phyloP scores from a whole-genome alignment of 1,140 invertebrate species.

The Anastatus disparis region DNA sequence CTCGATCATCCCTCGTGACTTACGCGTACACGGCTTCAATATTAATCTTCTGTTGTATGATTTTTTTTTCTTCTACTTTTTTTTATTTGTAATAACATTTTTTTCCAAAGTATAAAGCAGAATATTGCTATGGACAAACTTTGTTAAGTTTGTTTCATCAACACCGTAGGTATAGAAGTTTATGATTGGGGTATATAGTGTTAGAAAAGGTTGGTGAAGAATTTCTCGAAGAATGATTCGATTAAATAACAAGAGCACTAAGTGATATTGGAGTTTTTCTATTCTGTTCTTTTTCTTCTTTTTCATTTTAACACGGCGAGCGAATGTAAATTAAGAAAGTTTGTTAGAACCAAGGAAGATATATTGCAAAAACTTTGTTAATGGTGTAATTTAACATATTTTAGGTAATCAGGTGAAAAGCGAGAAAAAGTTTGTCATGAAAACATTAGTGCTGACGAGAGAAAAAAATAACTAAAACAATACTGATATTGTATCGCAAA shows the following conservation, averaged over 20 bases:
- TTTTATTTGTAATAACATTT: too few species aligned
- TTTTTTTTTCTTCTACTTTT: too few species aligned
- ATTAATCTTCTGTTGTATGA: too few species aligned
- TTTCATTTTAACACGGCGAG: background rate
- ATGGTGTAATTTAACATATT: background rate
- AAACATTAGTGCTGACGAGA: too few species aligned
- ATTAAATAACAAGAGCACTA: background rate
- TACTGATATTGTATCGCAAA: too few species aligned
- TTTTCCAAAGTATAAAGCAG: too few species aligned
- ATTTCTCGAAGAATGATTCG: slow-evolving; percentile 14
- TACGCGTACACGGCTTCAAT: background rate
- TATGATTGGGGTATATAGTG: slow-evolving; percentile 1
- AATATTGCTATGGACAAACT: too few species aligned
- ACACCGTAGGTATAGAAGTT: slow-evolving; percentile 1
- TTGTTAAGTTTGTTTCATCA: too few species aligned
- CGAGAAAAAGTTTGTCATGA: background rate
- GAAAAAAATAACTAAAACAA: too few species aligned
- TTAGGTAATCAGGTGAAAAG: background rate
- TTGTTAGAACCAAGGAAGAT: background rate
- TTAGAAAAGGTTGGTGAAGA: background rate
- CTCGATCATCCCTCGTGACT: background rate
- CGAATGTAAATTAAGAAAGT: slow-evolving; percentile 10
- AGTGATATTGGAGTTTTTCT: slow-evolving; percentile 6
- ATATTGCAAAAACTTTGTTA: background rate
- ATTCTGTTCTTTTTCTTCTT: too few species aligned